Base-by-base conservation (phyloP, 2,888 invertebrate genomes). In the Creontiades dilutus region DNA sequence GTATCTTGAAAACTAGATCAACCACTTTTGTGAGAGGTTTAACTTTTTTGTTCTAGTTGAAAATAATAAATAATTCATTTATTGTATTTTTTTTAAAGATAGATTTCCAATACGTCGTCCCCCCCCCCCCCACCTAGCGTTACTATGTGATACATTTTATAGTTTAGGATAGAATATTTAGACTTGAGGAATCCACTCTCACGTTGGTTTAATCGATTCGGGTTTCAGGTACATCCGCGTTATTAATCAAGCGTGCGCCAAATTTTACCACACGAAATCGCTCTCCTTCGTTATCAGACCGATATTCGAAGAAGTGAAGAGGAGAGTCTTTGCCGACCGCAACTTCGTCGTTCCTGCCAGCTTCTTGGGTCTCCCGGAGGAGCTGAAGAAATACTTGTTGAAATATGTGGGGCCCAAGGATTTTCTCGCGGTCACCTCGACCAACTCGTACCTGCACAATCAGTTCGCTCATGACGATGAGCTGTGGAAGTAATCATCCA, bases 321-420 rank as follows among this genome's bases (percentile, higher is more conserved):
- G 27, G 12, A 14, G 12, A n/a, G 86, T 68, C n/a, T 27, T 86
- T 9, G 11, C 46, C 7, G 16, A 57, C 16, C 57, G 11, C 61
- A 28, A 37, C 9, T 4, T 57, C 0, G 46, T 61, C 4, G 12
- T 16, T 0, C 86, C 61, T 14, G 61, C 68, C 19, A 86, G 37
- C 12, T 86, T 86, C 14, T 27, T 86, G 12, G 86, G 68, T 0
- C 86, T 86, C 23, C 86, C 86, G 4, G 57, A 57, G 47, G 86
- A 86, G 23, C n/a, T 86, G 86, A 86, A 86, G 61, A 86, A n/a
- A n/a, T 23, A 86, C 61, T 16, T 86, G n/a, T 37, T 86, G 14
- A 61, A 61, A 68, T 86, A n/a, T 61, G 28, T 86, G 46, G 23
- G 19, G n/a, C 19, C 47, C 28, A 57, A 61, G 48, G 86, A 86